Evolutionary conservation across 1,140 invertebrate species (phyloP), one percentile per base, ranked within the genome.

Genomic region (Mercenaria mercenaria): DNA sequence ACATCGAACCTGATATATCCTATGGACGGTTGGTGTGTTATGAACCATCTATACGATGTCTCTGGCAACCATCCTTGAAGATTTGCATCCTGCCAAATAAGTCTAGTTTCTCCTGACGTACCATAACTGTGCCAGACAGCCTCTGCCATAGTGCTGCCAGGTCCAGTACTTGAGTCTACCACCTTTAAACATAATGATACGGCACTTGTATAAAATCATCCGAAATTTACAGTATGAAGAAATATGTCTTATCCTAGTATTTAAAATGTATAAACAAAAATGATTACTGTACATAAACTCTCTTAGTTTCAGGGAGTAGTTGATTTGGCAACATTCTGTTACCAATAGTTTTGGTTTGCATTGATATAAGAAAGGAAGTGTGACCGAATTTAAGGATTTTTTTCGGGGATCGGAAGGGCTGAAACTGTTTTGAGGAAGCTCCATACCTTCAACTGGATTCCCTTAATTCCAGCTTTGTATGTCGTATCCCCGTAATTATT

Each of bases 81-180:
- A 29, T 80, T 74, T 23, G 93, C 91, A 29, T 92, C 92, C 15
- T 93, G 93, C 93, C 93, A 93, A 26, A 93, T 26, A 18, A 88
- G 39, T 13, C n/a, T 81, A n/a, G 74, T 56, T 13, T 91, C 69
- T 20, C 34, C 79, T 0, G 18, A 29, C 1, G 84, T 81, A 92
- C 98, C 97, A 11, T 98, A 98, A 0, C 98, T 98, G 93, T 99
- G 98, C 99, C 99, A 99, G 0, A 99, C 96, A 11, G 98, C 97
- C 94, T 99, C 99, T 61, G 98, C 96, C 92, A 99, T 93, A 93
- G 98, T 97, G 95, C 98, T 97, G 0, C 99, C 98, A 0, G 99
- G 99, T 0, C 99, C 99, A 0, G 98, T 98, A 79, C 97, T 97
- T 0, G 98, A 99, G 93, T 99, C 97, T 34, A 99, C 98, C 15